Evolutionary conservation across 2,113 vertebrate species (phyloP).

Genomic region (Neolamprologus sp.): DNA sequence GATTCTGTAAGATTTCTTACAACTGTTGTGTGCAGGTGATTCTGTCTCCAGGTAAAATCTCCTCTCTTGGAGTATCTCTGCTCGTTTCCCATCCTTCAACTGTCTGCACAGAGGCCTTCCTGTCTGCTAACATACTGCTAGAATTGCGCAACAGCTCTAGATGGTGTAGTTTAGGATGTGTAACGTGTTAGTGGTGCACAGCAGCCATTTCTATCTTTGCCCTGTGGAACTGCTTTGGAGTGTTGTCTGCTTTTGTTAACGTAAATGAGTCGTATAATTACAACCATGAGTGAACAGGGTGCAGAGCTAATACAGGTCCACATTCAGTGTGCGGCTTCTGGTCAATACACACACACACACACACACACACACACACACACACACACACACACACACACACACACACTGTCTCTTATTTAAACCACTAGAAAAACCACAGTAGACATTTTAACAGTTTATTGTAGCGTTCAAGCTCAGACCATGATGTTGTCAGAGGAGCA

Average conservation of each 20-base stretch:
- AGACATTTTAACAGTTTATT: background rate
- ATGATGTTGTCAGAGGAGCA: accelerated
- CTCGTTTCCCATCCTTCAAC: background rate
- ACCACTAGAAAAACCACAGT: background rate
- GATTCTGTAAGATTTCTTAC: background rate
- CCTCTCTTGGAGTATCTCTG: background rate
- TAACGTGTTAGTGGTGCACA: background rate
- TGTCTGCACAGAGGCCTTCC: background rate
- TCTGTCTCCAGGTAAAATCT: background rate
- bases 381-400: background rate
- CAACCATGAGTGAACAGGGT: background rate
- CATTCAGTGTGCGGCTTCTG: background rate
- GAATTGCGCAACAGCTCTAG: background rate
- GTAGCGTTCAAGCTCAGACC: background rate
- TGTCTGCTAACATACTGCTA: background rate
- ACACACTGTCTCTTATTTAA: background rate
- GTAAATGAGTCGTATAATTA: background rate
- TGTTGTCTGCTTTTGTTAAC: background rate
- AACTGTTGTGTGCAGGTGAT: background rate
- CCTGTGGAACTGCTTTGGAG: background rate
- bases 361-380: no score
- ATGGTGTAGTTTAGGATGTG: background rate
- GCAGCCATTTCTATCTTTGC: background rate
- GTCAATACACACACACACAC: background rate
- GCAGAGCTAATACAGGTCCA: background rate